Percentiles rank a stretch among this genome's conserved stretches.
Evolutionary conservation across 2,113 vertebrate species (phyloP).

Genomic region (Falcunculus frontatus): DNA sequence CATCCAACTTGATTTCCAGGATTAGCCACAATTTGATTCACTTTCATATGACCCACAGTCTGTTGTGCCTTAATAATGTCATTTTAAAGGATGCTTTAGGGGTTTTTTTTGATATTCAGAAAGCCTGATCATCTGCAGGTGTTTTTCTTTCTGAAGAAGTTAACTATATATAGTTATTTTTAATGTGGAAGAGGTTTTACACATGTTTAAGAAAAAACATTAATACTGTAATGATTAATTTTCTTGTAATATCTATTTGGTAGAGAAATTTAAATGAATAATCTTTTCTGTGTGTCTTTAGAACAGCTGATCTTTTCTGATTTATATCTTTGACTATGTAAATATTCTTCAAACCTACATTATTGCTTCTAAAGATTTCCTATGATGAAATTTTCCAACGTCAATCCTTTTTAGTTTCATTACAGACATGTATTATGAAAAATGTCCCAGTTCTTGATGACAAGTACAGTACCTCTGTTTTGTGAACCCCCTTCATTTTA

Average conservation of each 20-base stretch:
- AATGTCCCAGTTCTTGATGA: not conserved
- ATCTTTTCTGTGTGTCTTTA: not conserved
- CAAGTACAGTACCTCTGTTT: not conserved
- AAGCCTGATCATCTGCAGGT: not conserved
- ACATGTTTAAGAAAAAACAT: not conserved
- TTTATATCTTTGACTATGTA: not conserved
- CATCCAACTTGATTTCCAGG: not conserved
- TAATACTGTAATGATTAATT: not conserved
- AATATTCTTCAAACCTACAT: not conserved
- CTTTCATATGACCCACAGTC: not conserved
- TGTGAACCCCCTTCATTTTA: not conserved
- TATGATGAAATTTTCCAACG: not conserved
- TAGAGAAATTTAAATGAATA: not conserved
- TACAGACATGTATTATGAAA: not conserved
- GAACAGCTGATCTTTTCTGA: not conserved
- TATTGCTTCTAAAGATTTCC: not conserved
- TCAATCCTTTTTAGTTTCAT: not conserved
- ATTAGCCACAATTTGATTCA: not conserved
- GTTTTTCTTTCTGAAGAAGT: not conserved
- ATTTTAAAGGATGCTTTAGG: not conserved
- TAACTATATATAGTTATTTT: not conserved
- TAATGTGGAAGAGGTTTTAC: not conserved
- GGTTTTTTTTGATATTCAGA: fast-evolving
- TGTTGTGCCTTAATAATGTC: not conserved
- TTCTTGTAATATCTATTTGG: not conserved